Conservation (phyloP, 2,797 vertebrate genomes). For the Gallirallus australis region DNA sequence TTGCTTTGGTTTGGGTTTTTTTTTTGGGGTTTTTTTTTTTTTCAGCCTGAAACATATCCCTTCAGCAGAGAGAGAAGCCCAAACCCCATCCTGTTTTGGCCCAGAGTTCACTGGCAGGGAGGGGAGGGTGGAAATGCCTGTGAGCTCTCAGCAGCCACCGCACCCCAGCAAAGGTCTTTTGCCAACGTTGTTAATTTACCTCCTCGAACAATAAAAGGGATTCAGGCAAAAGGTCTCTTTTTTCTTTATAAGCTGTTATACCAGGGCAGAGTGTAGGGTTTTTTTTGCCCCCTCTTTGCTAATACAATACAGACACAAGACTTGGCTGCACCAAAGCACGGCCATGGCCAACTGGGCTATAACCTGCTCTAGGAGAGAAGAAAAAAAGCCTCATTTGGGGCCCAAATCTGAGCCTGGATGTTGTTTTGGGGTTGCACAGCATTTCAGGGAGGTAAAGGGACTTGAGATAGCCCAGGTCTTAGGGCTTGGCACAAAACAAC, state of each 20-base stretch:
- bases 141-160: neutral
- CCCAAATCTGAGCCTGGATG: neutral
- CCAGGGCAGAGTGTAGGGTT: neutral
- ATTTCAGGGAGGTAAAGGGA: neutral
- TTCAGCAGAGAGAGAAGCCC: neutral
- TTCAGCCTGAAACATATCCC: neutral
- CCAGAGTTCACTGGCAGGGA: neutral
- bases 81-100: neutral
- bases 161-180: neutral
- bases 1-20: no score
- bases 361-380: neutral
- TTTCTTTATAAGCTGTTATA: neutral
- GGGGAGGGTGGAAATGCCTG: neutral
- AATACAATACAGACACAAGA: neutral
- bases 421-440: neutral
- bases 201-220: neutral
- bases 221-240: conserved; percentile 17
- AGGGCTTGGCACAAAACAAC: neutral
- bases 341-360: neutral
- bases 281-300: neutral
- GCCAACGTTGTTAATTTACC: neutral
- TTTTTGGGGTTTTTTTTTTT: neutral
- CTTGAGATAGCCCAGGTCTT: neutral
- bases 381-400: neutral
- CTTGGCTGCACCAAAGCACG: neutral